Evolutionary conservation across 2,888 invertebrate genomes (phyloP), one percentile per base, ranked within the genome.

Genomic region (Eulithis testata): DNA sequence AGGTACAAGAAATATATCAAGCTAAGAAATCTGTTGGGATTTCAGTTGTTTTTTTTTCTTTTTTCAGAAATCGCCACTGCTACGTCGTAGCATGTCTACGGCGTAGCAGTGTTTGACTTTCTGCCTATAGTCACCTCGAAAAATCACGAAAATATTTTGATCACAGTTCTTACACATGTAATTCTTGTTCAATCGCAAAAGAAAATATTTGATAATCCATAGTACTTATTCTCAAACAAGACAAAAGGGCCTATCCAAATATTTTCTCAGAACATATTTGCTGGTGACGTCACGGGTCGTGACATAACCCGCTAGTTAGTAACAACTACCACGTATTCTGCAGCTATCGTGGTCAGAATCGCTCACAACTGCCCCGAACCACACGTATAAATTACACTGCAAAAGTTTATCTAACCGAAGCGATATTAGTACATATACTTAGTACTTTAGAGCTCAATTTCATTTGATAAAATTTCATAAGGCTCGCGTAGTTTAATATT

Each of bases 221-320:
- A 40, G 11, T 8, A 21, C 21, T 21, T 21, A 4, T 21, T 11
- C 37, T 47, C 64, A 65, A 60, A 65, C 60, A 57, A 40, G 56
- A 11, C 56, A 14, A 56, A 27, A 50, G n/a, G 14, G 12, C 44
- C 36, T 47, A 36, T 14, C n/a, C 57, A 60, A 62, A 62, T 60
- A 54, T 69, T 69, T 55, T 45, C 52, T 45, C 37, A 27, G 44
- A 14, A 60, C 61, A 63, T 47, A 68, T 63, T 63, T 61, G 59
- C 45, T 11, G 51, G 53, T 70, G 69, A 71, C 72, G 71, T 72
- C 69, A 73, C 53, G 44, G 65, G 36, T 68, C 66, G 9, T 69
- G 68, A 64, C 63, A 51, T 61, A 67, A 56, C 60, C 40, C 37
- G 36, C 66, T 66, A 55, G 59, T 55, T 63, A 66, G 45, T 36